A percentile compares a stretch with the other conserved stretches of the same genome.
These are phyloP conservation scores for Ceraclea dissimilis DNA, from an alignment of 2,888 invertebrate genomes.

Conservation along the genomic window DNA sequence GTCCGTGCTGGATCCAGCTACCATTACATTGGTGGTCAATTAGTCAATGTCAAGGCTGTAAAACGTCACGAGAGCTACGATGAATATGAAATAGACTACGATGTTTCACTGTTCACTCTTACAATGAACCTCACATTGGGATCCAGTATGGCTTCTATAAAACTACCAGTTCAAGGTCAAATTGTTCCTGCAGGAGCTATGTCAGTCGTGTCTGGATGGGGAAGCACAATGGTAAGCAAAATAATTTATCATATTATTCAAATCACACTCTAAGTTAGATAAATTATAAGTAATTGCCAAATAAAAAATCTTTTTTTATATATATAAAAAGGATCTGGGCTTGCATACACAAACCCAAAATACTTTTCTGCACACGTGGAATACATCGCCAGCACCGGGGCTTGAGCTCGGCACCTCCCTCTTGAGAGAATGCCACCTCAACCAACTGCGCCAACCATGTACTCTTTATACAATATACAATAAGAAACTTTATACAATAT, in stretches of 20 bases:
- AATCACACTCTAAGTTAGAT: too few species aligned
- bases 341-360: too few species aligned
- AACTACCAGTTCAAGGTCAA: not conserved
- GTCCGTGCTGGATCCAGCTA: conserved; percentile 28
- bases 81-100: conserved; percentile 34
- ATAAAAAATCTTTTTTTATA: too few species aligned
- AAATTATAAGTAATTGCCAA: too few species aligned
- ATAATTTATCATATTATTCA: not conserved
- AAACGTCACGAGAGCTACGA: conserved; percentile 34
- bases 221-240: conserved; percentile 6
- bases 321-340: too few species aligned
- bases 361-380: too few species aligned
- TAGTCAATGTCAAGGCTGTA: conserved; percentile 32
- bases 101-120: conserved; percentile 37
- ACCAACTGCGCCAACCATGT: too few species aligned
- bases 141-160: not conserved
- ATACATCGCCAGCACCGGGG: too few species aligned
- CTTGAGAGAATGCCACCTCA: too few species aligned
- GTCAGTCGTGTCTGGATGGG: conserved; percentile 17
- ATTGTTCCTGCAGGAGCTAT: not conserved
- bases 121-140: conserved; percentile 16
- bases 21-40: conserved; percentile 35
- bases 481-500: too few species aligned
- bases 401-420: too few species aligned
- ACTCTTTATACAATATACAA: too few species aligned